These are phyloP conservation scores for Ips nitidus DNA, from an alignment of 1,140 invertebrate species.

Conservation along the genomic window DNA sequence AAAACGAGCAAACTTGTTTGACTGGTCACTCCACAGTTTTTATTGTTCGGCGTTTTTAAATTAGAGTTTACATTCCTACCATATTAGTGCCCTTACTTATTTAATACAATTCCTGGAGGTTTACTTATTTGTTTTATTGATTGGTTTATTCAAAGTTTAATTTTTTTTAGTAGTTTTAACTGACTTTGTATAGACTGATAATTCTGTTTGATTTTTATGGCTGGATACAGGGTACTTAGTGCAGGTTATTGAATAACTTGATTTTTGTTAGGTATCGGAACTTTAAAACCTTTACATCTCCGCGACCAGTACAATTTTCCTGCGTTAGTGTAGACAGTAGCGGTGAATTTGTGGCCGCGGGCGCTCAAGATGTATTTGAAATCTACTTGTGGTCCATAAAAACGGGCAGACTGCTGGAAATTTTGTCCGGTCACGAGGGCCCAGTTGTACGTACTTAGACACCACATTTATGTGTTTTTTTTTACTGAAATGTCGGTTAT, in stretches of 20 bases:
- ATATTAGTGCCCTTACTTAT: too few species aligned
- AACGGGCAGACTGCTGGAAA: conserved; percentile 86
- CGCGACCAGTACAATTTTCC: conserved; percentile 88
- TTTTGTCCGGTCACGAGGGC: conserved; percentile 89
- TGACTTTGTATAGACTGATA: too few species aligned
- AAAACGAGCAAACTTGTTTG: too few species aligned
- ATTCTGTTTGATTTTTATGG: too few species aligned
- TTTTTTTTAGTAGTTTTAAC: too few species aligned
- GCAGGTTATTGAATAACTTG: background rate
- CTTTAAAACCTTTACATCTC: conserved; percentile 92
- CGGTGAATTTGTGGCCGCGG: conserved; percentile 90
- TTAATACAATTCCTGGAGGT: too few species aligned
- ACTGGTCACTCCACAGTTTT: too few species aligned
- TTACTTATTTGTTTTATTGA: too few species aligned
- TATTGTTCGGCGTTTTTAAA: too few species aligned
- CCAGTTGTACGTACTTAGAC: conserved; percentile 68
- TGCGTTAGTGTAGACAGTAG: conserved; percentile 86
- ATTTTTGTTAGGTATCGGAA: conserved; percentile 79
- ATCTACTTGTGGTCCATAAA: conserved; percentile 96
- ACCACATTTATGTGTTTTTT: conserved; percentile 3
- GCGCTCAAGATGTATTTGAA: conserved; percentile 91
- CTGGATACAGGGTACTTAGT: too few species aligned
- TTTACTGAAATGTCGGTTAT: background rate
- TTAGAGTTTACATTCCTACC: too few species aligned
- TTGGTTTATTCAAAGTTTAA: too few species aligned